Evolutionary conservation across 2,888 invertebrate genomes (phyloP).

Genomic region (Drosophila crucigera): DNA sequence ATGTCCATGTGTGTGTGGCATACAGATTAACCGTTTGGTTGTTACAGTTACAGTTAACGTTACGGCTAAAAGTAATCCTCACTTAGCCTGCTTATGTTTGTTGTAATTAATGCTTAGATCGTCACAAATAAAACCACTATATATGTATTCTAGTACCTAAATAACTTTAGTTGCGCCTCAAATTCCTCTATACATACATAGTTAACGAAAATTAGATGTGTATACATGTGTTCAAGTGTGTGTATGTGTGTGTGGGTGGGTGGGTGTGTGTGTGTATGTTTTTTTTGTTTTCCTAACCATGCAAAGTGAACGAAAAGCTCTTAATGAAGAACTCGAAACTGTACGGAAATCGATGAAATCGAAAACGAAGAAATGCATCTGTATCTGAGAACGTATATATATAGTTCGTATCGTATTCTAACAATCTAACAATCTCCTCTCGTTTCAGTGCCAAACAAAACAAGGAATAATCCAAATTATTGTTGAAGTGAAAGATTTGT

Average conservation of each 20-base stretch:
- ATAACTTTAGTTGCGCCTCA: constrained; percentile 47
- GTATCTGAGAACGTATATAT: constrained; percentile 4
- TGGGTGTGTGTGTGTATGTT: constrained; percentile 17
- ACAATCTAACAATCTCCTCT: constrained; percentile 4
- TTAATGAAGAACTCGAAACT: constrained; percentile 30
- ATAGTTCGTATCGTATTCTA: constrained; percentile 8
- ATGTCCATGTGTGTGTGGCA: constrained; percentile 24
- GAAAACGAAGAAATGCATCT: constrained; percentile 19
- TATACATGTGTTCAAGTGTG: constrained; percentile 4
- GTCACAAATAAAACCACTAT: constrained; percentile 51
- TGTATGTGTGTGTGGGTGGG: constrained; percentile 19
- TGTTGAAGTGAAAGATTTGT: constrained; percentile 28
- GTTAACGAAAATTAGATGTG: constrained; percentile 34
- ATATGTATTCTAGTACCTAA: constrained; percentile 54
- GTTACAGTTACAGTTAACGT: constrained; percentile 38
- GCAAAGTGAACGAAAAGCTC: constrained; percentile 46
- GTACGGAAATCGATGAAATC: constrained; percentile 8
- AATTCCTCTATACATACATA: constrained; percentile 51
- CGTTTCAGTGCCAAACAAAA: constrained; percentile 6
- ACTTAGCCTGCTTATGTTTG: constrained; percentile 47
- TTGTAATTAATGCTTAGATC: constrained; percentile 48
- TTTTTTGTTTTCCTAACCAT: constrained; percentile 25
- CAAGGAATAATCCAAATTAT: constrained; percentile 9
- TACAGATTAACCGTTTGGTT: constrained; percentile 23
- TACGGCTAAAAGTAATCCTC: constrained; percentile 51